These are phyloP conservation scores for Sebastiscus tertius DNA, from an alignment of 2,797 vertebrate species.

Conservation along the genomic window DNA sequence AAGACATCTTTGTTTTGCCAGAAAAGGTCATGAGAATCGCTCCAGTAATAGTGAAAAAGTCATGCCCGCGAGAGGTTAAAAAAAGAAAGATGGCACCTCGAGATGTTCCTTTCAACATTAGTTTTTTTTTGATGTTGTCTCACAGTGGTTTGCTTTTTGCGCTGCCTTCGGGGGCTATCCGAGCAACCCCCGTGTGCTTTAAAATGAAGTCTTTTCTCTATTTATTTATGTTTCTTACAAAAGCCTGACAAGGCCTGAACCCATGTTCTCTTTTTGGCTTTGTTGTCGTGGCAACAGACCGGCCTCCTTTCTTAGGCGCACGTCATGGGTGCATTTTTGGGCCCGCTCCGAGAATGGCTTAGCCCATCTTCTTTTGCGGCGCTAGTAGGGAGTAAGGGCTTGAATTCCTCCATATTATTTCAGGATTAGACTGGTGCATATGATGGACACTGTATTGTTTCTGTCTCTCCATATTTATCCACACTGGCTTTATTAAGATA, in stretches of 20 bases:
- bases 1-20: not conserved
- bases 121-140: conserved; percentile 56
- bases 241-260: conserved; percentile 63
- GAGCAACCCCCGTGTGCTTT: conserved; percentile 65
- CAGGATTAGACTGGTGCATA: conserved; percentile 54
- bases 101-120: conserved; percentile 38
- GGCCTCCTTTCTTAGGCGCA: conserved; percentile 25
- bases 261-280: conserved; percentile 63
- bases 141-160: conserved; percentile 21
- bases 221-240: conserved; percentile 79
- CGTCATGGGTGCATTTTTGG: conserved; percentile 49
- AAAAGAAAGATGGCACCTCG: conserved; percentile 34
- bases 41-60: conserved; percentile 22
- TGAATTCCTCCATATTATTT: conserved; percentile 62
- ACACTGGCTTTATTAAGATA: conserved; percentile 47
- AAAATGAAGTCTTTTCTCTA: conserved; percentile 71
- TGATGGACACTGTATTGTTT: conserved; percentile 57
- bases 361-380: conserved; percentile 39
- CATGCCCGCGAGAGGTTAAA: conserved; percentile 13
- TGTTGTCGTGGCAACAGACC: conserved; percentile 55
- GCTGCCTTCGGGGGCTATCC: conserved; percentile 41
- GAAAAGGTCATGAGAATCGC: conserved; percentile 49
- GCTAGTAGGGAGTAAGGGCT: conserved; percentile 6
- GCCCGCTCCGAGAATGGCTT: conserved; percentile 37
- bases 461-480: conserved; percentile 55